Evolutionary conservation across 2,888 invertebrate genomes (phyloP).

Genomic region (Atrina japonica): DNA sequence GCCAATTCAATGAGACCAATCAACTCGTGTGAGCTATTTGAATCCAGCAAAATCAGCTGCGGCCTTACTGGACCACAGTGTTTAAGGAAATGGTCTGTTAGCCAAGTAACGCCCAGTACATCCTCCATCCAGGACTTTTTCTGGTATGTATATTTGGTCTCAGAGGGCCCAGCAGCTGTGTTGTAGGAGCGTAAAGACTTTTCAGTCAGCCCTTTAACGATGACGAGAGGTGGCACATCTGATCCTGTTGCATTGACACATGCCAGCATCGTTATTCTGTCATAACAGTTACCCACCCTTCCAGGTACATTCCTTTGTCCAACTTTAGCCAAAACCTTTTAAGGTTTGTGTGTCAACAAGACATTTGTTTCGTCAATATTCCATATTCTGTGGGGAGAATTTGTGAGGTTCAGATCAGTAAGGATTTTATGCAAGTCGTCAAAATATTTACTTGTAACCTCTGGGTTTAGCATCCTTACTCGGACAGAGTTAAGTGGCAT

Average conservation of each 20-base stretch:
- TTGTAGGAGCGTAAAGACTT: too few relatives aligned
- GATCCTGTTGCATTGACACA: conserved; percentile 50
- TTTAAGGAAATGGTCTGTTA: conserved; percentile 22
- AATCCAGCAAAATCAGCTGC: conserved; percentile 48
- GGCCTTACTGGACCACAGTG: conserved; percentile 46
- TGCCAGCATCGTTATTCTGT: conserved; percentile 48
- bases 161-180: conserved; percentile 22
- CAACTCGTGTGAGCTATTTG: conserved; percentile 43
- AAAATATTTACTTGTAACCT: conserved; percentile 27
- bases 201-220: conserved; percentile 51
- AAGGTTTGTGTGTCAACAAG: conserved; percentile 26
- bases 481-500: conserved; percentile 30
- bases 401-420: neutral
- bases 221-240: conserved; percentile 45
- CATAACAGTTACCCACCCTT: too few relatives aligned
- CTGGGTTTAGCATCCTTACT: conserved; percentile 33
- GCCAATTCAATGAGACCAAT: conserved; percentile 23
- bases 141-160: conserved; percentile 5
- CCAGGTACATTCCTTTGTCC: too few relatives aligned
- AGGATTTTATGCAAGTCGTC: conserved; percentile 22
- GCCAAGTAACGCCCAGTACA: conserved; percentile 27
- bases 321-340: too few relatives aligned
- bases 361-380: conserved; percentile 34
- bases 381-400: conserved; percentile 25
- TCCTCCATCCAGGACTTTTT: conserved; percentile 44